Base-by-base conservation (phyloP, 2,888 invertebrate genomes). In the Icerya purchasi region DNA sequence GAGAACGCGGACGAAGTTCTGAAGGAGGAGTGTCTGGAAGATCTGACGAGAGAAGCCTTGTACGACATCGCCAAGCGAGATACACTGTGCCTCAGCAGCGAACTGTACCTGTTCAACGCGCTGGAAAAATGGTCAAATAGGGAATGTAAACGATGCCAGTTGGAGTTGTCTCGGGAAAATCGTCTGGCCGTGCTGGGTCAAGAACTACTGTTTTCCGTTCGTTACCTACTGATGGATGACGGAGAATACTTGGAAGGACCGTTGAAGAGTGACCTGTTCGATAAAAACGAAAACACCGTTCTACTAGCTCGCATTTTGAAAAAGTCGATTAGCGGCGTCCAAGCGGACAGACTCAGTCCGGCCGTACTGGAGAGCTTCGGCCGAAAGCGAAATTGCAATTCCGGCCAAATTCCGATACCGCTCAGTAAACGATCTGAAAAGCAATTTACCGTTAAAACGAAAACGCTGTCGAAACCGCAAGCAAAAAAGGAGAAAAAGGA, bases 191-290 rank as follows among this genome's bases (percentile, higher is more conserved):
- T 77, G 1, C 69, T 81, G 3, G 65, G 69, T 5, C 71, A 72
- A 54, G 70, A 72, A 2, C 66, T 72, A 73, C 23, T 78, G 74
- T 83, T 78, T 67, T 76, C 78, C 64, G 80, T 80, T 19, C 75
- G 84, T 8, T 84, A 83, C 66, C 74, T 83, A 62, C 70, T 82
- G 55, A 79, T 86, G 75, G 73, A 75, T 14, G 77, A 79, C 10
- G 77, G 76, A 56, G 81, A 82, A 63, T 79, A 86, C 67, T 69
- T 75, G 57, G 75, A 76, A 22, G 78, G 79, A 1, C 79, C 78
- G 19, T 75, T 76, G 68, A 70, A 72, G 8, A 77, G 77, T 53
- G 76, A 76, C 1, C 71, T 80, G 51, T 69, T 80, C 20, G 72
- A 74, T 51, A 74, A 75, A 62, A 72, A 73, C 36, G 80, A 81